Base-by-base conservation (phyloP, 2,797 vertebrate genomes). In the Syndactyla subalaris region DNA sequence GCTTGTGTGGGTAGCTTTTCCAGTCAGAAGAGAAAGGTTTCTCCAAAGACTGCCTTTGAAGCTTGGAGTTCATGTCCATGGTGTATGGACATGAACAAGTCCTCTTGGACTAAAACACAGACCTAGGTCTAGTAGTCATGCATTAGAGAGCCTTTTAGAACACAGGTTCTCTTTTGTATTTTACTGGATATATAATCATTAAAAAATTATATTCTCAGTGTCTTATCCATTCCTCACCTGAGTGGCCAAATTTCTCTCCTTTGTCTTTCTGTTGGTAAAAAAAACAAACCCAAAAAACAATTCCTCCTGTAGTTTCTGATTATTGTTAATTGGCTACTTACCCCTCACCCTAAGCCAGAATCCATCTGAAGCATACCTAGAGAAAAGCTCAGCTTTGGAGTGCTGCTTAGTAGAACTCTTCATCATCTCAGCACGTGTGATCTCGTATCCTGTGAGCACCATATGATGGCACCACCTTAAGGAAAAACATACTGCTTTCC, bases 101-200 rank as follows among this genome's bases (percentile, higher is more conserved):
- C 39, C 26, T 7, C n/a, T 82, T 45, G 26, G 29, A 46, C 14
- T 63, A 34, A 34, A 78, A 30, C 48, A 48, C 16, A 76, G 29
- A 39, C 6, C 5, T 32, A 41, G n/a, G 61, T 4, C n/a, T 43
- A 13, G 30, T 1, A 32, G 38, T 8, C 13, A 48, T 0, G 1
- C 12, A 16, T 26, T 63, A 21, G 10, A 59, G 14, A 74, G 2
- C 4, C 14, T 48, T 87, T 92, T 51, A 19, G 43, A 82, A 23
- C 66, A 58, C 4, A 83, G 21, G 4, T 63, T 2, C 39, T 43
- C 22, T 76, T 55, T 55, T 51, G 7, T 24, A 24, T 57, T 83
- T 88, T 45, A 61, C 23, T 65, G 49, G 11, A 65, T 54, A 18
- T 26, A 5, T 45, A 67, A 74, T 41, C 27, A 27, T 61, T 63